Evolutionary conservation across 2,888 invertebrate species (phyloP).

Genomic region (Sphinx pinastri): DNA sequence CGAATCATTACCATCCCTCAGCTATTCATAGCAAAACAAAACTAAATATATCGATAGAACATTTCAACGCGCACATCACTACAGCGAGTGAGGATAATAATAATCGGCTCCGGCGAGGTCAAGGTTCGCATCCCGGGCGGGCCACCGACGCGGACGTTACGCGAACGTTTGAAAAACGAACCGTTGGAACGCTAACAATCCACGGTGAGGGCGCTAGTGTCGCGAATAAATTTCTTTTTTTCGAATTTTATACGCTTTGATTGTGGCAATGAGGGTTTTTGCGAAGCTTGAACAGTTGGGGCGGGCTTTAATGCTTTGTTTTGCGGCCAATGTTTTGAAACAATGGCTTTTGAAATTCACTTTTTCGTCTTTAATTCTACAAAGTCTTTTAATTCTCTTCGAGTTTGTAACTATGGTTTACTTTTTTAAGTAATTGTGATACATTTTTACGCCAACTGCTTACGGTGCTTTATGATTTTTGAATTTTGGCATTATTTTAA

Average conservation of each 20-base stretch:
- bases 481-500: no score
- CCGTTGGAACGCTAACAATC: slow-evolving; percentile 33
- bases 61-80: neutral
- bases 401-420: no score
- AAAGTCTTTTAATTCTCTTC: no score
- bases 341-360: neutral
- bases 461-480: no score
- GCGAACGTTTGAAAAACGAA: slow-evolving; percentile 37
- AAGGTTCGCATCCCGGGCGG: slow-evolving; percentile 66
- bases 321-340: neutral
- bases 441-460: no score
- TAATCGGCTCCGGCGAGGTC: slow-evolving; percentile 60
- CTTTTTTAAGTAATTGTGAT: no score
- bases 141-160: slow-evolving; percentile 41
- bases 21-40: neutral
- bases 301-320: neutral
- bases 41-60: slow-evolving; percentile 5
- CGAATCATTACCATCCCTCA: no score
- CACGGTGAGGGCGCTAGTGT: slow-evolving; percentile 8
- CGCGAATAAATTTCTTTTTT: neutral
- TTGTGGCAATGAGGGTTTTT: neutral
- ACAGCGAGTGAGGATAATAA: slow-evolving; percentile 39
- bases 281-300: neutral
- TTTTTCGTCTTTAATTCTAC: no score
- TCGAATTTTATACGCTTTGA: neutral